A percentile compares a stretch with the other conserved stretches of the same genome.
Conservation (phyloP, 2,113 vertebrate species). For the Oreamnos americanus region DNA sequence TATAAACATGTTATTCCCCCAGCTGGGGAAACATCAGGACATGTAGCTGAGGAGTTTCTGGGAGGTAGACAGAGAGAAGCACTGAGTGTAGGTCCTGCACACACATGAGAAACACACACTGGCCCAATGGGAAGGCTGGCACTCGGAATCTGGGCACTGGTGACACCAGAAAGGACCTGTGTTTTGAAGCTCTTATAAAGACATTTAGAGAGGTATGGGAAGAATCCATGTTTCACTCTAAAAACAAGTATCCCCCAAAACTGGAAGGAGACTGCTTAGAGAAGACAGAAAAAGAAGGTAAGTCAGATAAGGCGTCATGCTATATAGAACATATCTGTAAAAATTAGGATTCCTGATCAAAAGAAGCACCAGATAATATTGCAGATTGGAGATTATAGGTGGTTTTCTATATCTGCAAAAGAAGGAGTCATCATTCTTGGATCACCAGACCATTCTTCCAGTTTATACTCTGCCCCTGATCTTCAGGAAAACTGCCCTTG, state of each 20-base stretch:
- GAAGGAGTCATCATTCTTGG: not conserved
- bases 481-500: not conserved
- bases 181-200: not conserved
- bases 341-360: not conserved
- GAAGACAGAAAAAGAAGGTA: not conserved
- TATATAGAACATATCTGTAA: not conserved
- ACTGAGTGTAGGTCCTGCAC: not conserved
- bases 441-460: not conserved
- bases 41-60: not conserved
- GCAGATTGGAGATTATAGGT: not conserved
- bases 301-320: not conserved
- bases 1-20: not conserved
- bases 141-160: not conserved
- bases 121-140: too few relatives aligned
- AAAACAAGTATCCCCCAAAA: not conserved
- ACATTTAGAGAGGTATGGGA: not conserved
- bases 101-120: accelerated
- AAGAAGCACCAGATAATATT: not conserved
- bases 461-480: too few relatives aligned
- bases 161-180: not conserved
- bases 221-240: not conserved
- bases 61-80: not conserved
- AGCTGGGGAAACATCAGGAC: not conserved
- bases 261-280: not conserved
- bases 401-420: not conserved